Percentiles rank a stretch among this genome's conserved stretches.
Evolutionary conservation across 2,888 invertebrate species (phyloP).

Genomic region (Pogonocherus hispidulus): DNA sequence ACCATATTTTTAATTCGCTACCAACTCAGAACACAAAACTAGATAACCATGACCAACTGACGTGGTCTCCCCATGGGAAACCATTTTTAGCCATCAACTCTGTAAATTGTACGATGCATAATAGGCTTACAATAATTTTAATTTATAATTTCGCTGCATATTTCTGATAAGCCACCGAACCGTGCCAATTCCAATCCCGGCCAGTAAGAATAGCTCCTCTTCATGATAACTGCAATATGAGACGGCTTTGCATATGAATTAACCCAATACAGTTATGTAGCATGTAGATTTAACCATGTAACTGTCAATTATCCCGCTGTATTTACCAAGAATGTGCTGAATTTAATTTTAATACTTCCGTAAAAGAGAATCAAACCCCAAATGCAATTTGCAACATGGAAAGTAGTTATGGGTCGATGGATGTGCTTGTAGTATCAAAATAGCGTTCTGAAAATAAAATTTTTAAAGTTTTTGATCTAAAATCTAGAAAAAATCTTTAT

Average conservation of each 20-base stretch:
- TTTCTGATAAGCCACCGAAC: constrained; percentile 15
- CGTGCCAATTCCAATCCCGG: constrained; percentile 27
- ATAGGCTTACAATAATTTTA: background rate
- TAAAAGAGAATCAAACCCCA: background rate
- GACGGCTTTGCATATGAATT: constrained; percentile 52
- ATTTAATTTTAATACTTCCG: constrained; percentile 11
- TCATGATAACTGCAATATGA: constrained; percentile 53
- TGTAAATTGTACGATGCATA: background rate
- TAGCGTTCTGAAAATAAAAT: too few relatives aligned
- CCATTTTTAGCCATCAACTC: too few relatives aligned
- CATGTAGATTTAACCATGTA: constrained; percentile 29
- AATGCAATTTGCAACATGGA: too few relatives aligned
- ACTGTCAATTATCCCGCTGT: constrained; percentile 32
- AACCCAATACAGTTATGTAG: constrained; percentile 40
- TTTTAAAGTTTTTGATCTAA: too few relatives aligned
- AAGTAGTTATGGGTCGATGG: too few relatives aligned
- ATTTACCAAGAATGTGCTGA: constrained; percentile 15
- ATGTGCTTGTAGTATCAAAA: too few relatives aligned
- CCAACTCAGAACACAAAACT: too few relatives aligned
- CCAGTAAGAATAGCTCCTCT: constrained; percentile 40
- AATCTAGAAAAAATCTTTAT: too few relatives aligned
- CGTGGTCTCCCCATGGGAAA: background rate
- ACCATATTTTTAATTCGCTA: too few relatives aligned
- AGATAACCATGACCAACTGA: too few relatives aligned
- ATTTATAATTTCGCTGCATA: constrained; percentile 11